Evolutionary conservation across 2,113 vertebrate genomes (phyloP).

Genomic region (Dipodomys stephensi): DNA sequence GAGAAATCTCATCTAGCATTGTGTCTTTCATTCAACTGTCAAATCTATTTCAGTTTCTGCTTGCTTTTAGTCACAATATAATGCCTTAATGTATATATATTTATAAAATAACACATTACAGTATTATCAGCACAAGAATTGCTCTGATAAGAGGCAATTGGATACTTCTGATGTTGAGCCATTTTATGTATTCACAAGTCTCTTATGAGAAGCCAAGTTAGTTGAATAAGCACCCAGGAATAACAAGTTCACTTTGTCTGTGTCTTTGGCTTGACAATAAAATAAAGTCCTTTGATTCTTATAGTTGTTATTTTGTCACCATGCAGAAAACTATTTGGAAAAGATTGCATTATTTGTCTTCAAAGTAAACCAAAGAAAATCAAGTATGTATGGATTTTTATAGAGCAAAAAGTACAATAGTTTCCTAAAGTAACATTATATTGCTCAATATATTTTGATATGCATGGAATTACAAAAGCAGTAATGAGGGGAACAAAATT

Average conservation of each 20-base stretch:
- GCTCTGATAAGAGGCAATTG: background rate
- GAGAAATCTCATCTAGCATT: background rate
- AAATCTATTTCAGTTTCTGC: background rate
- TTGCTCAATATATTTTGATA: background rate
- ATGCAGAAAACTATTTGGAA: conserved; percentile 34
- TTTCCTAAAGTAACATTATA: conserved; percentile 15
- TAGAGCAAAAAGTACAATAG: background rate
- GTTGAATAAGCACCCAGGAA: background rate
- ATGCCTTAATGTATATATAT: background rate
- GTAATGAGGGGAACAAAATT: background rate
- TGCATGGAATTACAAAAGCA: background rate
- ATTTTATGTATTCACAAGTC: background rate
- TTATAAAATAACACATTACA: background rate
- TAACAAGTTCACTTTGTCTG: background rate
- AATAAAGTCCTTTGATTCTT: background rate
- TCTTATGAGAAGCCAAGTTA: background rate
- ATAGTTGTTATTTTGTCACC: background rate
- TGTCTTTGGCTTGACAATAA: background rate
- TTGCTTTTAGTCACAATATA: background rate
- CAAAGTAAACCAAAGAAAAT: conserved; percentile 15
- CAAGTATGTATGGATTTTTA: background rate
- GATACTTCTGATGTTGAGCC: background rate
- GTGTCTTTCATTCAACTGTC: background rate
- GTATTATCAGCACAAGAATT: background rate
- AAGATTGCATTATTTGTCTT: background rate